Conservation (phyloP, 2,888 invertebrate genomes). For the Hylaea fasciaria region DNA sequence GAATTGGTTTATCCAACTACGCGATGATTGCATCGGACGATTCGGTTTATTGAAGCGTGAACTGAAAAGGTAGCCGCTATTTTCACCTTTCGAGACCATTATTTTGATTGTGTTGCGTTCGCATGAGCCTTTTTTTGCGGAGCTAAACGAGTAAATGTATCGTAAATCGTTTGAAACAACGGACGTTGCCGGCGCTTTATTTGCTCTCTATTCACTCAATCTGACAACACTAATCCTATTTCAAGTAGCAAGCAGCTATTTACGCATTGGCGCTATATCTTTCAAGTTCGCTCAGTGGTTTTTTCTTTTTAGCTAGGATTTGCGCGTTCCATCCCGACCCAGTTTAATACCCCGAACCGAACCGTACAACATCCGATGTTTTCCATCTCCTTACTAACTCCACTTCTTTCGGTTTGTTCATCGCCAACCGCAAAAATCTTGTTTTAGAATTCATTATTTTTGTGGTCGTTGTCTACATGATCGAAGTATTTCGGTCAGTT, state of each 20-base stretch:
- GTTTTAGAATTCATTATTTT: conserved; percentile 30
- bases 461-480: conserved; percentile 21
- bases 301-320: conserved; percentile 65
- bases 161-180: conserved; percentile 31
- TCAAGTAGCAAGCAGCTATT: conserved; percentile 53
- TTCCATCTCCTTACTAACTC: conserved; percentile 64
- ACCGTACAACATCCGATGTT: conserved; percentile 67
- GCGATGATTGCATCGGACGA: conserved; percentile 64
- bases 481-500: neutral
- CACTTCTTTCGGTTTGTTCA: conserved; percentile 52
- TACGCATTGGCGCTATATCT: conserved; percentile 56
- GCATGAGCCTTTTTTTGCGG: conserved; percentile 28
- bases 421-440: conserved; percentile 43
- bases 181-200: conserved; percentile 26
- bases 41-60: conserved; percentile 65
- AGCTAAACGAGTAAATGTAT: conserved; percentile 33
- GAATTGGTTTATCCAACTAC: conserved; percentile 66
- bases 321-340: conserved; percentile 58
- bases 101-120: conserved; percentile 32
- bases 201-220: conserved; percentile 37
- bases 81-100: conserved; percentile 36
- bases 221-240: conserved; percentile 53
- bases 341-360: conserved; percentile 68
- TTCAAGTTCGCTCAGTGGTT: conserved; percentile 55
- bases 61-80: conserved; percentile 52